Conservation (phyloP, 2,113 vertebrate genomes). For the Meles meles region DNA sequence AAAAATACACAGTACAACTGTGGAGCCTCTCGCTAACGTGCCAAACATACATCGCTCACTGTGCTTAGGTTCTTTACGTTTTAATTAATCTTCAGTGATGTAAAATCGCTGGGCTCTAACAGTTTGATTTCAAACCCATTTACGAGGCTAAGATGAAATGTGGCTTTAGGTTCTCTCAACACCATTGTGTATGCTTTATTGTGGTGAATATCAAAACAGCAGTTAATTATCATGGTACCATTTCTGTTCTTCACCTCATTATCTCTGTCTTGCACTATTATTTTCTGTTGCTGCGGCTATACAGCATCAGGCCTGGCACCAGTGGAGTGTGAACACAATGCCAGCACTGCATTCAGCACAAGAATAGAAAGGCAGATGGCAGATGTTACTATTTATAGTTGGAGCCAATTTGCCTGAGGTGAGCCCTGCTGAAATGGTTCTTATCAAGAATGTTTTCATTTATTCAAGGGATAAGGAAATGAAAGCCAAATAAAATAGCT, state of each 20-base stretch:
- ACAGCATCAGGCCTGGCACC: slow-evolving; percentile 73
- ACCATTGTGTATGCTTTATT: slow-evolving; percentile 47
- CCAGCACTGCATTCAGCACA: slow-evolving; percentile 69
- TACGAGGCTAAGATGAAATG: slow-evolving; percentile 5
- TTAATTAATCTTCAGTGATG: slow-evolving; percentile 55
- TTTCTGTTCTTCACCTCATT: slow-evolving; percentile 75
- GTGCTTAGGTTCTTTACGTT: slow-evolving; percentile 21
- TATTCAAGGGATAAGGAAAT: slow-evolving; percentile 56
- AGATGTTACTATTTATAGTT: slow-evolving; percentile 83
- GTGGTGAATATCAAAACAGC: slow-evolving; percentile 61
- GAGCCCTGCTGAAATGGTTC: slow-evolving; percentile 68
- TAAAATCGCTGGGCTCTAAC: slow-evolving; percentile 17
- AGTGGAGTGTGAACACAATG: slow-evolving; percentile 61
- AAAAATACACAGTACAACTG: not conserved
- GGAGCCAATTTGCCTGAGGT: slow-evolving; percentile 72
- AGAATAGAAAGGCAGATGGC: slow-evolving; percentile 83
- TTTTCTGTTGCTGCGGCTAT: slow-evolving; percentile 70
- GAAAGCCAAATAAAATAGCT: not conserved
- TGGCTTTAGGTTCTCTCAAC: slow-evolving; percentile 1
- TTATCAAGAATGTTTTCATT: slow-evolving; percentile 64
- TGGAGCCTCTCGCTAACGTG: not conserved
- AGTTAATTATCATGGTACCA: slow-evolving; percentile 74
- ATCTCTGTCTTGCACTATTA: slow-evolving; percentile 70
- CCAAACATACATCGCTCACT: not conserved
- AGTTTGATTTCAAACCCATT: slow-evolving; percentile 32